A percentile compares a stretch with the other conserved stretches of the same genome.
phyloP scores from a whole-genome alignment of 2,888 invertebrate genomes.

The Trissonchulus latispiculum region DNA sequence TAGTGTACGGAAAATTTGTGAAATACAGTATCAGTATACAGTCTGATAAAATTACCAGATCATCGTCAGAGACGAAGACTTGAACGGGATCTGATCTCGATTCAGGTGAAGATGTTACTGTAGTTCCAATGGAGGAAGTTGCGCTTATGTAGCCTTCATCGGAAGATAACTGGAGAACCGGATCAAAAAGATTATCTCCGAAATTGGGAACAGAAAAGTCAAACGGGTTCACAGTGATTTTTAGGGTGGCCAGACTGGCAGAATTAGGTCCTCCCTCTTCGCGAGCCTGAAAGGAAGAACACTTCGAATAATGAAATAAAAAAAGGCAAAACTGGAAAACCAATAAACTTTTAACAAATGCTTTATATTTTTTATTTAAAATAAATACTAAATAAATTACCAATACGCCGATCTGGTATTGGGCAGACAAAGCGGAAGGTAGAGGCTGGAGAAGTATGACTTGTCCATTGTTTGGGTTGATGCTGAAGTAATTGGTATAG shows the following conservation, averaged over 20 bases:
- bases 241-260: neutral
- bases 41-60: conserved; percentile 38
- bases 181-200: neutral
- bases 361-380: too few species aligned
- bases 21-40: too few species aligned
- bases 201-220: neutral
- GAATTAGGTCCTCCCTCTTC: neutral
- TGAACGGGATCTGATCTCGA: conserved; percentile 36
- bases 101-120: conserved; percentile 35
- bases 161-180: conserved; percentile 16
- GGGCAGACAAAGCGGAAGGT: neutral
- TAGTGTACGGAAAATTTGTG: too few species aligned
- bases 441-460: neutral
- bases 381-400: neutral
- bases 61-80: conserved; percentile 40
- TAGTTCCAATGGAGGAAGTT: conserved; percentile 38
- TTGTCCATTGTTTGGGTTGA: neutral
- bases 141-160: conserved; percentile 38
- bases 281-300: too few species aligned
- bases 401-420: neutral
- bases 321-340: too few species aligned
- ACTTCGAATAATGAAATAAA: too few species aligned
- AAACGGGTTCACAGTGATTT: neutral
- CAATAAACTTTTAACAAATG: too few species aligned
- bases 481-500: conserved; percentile 9